Evolutionary conservation across 2,797 vertebrate genomes (phyloP).

Genomic region (Stomatorhinus walkeri): DNA sequence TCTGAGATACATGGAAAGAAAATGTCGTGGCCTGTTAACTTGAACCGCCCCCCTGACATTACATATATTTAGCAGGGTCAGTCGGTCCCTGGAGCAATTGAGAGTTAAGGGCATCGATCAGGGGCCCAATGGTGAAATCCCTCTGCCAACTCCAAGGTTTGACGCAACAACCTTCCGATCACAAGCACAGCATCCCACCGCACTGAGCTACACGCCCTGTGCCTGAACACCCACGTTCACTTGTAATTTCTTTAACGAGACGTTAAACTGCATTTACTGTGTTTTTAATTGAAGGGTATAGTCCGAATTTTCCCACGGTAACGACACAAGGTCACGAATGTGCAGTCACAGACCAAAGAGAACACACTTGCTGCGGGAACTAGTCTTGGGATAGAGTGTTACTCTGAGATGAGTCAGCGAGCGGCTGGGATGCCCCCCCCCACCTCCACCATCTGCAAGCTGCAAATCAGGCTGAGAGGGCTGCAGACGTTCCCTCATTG

Average conservation of each 20-base stretch:
- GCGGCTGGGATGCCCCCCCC: neutral
- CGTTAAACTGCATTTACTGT: neutral
- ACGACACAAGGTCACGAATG: neutral
- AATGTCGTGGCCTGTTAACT: neutral
- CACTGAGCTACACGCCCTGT: neutral
- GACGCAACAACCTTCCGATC: neutral
- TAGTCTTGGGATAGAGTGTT: neutral
- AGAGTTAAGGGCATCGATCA: neutral
- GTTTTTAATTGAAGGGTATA: neutral
- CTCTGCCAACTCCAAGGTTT: neutral
- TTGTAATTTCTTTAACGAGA: neutral
- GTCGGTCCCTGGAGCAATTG: neutral
- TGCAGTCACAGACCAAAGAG: neutral
- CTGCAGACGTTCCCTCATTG: conserved; percentile 14
- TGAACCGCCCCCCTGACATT: neutral
- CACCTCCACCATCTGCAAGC: conserved; percentile 1
- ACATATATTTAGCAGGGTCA: neutral
- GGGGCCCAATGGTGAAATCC: neutral
- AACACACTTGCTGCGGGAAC: neutral
- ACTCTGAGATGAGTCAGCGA: neutral
- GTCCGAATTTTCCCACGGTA: neutral
- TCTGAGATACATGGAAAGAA: neutral
- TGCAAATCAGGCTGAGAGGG: conserved; percentile 6
- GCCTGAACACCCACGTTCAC: neutral
- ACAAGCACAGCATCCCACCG: neutral